Percentiles rank a stretch among this genome's conserved stretches.
Evolutionary conservation across 2,888 invertebrate species (phyloP).

Genomic region (Aethes cnicana): DNA sequence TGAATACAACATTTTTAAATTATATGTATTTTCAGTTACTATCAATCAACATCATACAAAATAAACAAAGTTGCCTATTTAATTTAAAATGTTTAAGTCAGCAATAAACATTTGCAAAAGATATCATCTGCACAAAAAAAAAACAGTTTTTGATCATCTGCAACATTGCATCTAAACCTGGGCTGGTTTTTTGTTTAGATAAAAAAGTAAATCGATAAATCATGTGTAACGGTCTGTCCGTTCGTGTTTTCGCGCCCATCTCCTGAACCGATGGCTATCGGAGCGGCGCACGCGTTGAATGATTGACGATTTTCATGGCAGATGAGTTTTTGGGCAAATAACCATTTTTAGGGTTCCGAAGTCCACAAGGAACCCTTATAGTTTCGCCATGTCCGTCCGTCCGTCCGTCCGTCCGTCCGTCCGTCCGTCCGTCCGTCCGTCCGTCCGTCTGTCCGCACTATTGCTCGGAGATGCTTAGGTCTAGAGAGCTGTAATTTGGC

Average conservation of each 20-base stretch:
- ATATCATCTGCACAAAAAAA: not conserved
- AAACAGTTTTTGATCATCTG: not conserved
- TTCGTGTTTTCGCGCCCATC: constrained; percentile 52
- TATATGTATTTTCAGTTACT: too few species aligned
- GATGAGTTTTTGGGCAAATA: constrained; percentile 41
- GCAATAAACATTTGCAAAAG: too few species aligned
- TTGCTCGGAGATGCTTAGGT: too few species aligned
- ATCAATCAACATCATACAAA: too few species aligned
- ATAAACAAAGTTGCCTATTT: too few species aligned
- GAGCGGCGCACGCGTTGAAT: constrained; percentile 44
- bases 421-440: too few species aligned
- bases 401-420: too few species aligned
- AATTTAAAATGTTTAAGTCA: too few species aligned
- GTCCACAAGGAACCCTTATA: not conserved
- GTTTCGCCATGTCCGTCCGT: not conserved
- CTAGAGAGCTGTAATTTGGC: too few species aligned
- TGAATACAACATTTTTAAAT: too few species aligned
- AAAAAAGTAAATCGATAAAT: constrained; percentile 29
- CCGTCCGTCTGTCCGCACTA: too few species aligned
- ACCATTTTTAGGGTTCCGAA: constrained; percentile 17
- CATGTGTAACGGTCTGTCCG: constrained; percentile 40
- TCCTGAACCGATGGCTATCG: constrained; percentile 33
- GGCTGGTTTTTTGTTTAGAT: not conserved
- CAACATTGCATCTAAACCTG: not conserved
- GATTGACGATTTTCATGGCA: constrained; percentile 47